Conservation (phyloP, 1,140 invertebrate genomes). For the Laupala kohalensis region DNA sequence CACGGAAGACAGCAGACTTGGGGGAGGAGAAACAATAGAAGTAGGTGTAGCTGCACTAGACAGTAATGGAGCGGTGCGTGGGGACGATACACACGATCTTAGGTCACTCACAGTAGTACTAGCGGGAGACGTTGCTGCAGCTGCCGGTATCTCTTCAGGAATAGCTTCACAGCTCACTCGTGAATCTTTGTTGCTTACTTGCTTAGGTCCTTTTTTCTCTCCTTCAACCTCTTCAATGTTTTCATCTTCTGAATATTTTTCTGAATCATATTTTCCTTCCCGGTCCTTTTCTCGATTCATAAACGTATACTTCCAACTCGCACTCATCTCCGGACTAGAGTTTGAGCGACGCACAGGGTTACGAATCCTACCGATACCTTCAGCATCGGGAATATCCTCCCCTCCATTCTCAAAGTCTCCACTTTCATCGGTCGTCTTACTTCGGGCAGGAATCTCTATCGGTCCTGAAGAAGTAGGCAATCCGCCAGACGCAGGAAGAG, state of each 20-base stretch:
- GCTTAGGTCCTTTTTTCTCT: conserved; percentile 48
- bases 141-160: conserved; percentile 59
- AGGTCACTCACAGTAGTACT: conserved; percentile 26
- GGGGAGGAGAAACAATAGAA: conserved; percentile 22
- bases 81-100: conserved; percentile 25
- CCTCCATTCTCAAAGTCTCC: conserved; percentile 38
- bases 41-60: not conserved
- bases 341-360: conserved; percentile 74
- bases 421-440: conserved; percentile 37
- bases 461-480: conserved; percentile 27
- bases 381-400: conserved; percentile 19
- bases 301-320: conserved; percentile 64
- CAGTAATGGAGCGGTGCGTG: conserved; percentile 4
- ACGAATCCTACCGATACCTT: conserved; percentile 33
- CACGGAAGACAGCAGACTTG: too few relatives aligned
- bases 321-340: conserved; percentile 82
- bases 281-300: conserved; percentile 28
- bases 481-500: not conserved
- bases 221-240: conserved; percentile 30
- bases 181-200: conserved; percentile 50
- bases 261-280: conserved; percentile 3
- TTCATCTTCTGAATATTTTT: conserved; percentile 23
- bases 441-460: conserved; percentile 50
- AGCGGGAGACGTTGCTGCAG: conserved; percentile 43
- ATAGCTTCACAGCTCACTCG: conserved; percentile 77